Evolutionary conservation across 2,113 vertebrate species (phyloP), one percentile per base, ranked within the genome.

Genomic region (Siniperca chuatsi): DNA sequence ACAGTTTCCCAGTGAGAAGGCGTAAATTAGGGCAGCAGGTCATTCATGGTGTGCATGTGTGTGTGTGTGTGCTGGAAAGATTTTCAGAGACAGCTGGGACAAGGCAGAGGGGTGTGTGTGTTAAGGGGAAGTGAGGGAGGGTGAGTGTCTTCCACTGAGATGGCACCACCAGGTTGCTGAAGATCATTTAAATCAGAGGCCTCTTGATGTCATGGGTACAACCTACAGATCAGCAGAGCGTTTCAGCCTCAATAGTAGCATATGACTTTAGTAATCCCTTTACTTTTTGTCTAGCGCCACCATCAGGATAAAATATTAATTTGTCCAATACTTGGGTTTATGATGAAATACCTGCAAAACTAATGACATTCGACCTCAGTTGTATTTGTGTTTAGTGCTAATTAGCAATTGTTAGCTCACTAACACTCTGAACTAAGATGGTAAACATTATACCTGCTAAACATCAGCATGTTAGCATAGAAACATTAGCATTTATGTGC

Each of bases 21-120:
- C 2, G 2, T 65, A 6, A 70, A 55, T 74, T 50, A 78, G 68
- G 55, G 54, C 55, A 75, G 44, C 20, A 68, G 68, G 64, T 35
- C 67, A 67, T 37, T 54, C 8, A n/a, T n/a, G 4, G 7, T 52
- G 29, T 35, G 44, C 48, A n/a, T 46, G 35, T 54, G 11, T n/a
- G 35, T 80, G 55, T n/a, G 61, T 65, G 29, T 40, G 50, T 25
- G 12, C 29, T 29, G 29, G 29, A 29, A 29, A 29, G 29, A 29
- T 29, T 29, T 29, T 29, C 29, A 29, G 29, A 29, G 29, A 29
- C 29, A 29, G 29, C 29, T 29, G 29, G 29, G 29, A 29, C 29
- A 29, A 29, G 29, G 29, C 29, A 29, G 29, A 29, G 29, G 29
- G 29, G 29, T 65, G 61, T 66, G 64, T 29, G 10, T 15, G 1